Evolutionary conservation across 2,113 vertebrate genomes (phyloP), one percentile per base, ranked within the genome.

Genomic region (Salvelinus namaycush): DNA sequence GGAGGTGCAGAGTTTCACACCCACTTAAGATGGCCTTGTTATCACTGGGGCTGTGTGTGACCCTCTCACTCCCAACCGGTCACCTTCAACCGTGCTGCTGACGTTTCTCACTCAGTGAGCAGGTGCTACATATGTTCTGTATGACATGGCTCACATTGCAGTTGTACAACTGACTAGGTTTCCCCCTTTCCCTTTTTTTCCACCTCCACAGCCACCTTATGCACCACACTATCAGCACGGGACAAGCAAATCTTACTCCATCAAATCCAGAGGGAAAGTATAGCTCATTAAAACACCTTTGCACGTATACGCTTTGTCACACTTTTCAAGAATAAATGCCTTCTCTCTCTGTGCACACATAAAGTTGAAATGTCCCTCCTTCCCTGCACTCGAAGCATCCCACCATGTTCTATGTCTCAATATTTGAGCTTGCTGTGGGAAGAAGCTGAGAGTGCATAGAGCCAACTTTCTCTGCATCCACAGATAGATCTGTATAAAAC

Each of bases 1-100:
- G 3, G 14, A 78, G 39, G 51, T 72, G 74, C 66, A 74, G 20
- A 14, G 16, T 75, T 78, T 76, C 75, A 48, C 68, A 71, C 29
- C 57, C 57, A 44, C 26, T 70, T 44, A 6, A 76, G 18, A 49
- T 62, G 71, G 75, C 44, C 39, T 18, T 5, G 67, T 31, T 68
- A 20, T 22, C 67, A 20, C 29, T 34, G 31, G 26, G 5, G 16
- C 18, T 16, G 39, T 16, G 26, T 68, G 67, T 68, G 27, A 34
- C 26, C 29, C 67, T 68, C 27, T 34, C 16, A 16, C 29, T 68
- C 18, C 18, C n/a, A 34, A 39, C 24, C 31, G n/a, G 67, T 18
- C 20, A 34, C 0, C 29, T 68, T 68, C 18, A 68, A 18, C 66
- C 18, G 8, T 39, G 67, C 29, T 39, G 18, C 31, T 20, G 26